Conservation (phyloP, 2,797 vertebrate species). For the Sphaeramia orbicularis region DNA sequence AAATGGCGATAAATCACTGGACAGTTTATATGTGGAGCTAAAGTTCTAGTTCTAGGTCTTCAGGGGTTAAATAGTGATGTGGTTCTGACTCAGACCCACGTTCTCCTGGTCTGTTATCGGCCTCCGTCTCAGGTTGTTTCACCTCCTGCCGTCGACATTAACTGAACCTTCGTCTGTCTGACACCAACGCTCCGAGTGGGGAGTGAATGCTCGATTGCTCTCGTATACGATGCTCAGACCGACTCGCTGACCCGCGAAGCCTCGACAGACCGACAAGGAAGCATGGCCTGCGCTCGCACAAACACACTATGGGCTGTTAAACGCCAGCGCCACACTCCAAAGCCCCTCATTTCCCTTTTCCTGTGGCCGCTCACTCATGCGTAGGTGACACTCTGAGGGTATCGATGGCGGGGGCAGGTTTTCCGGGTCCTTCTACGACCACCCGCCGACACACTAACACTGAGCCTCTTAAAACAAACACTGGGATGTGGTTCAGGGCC, state of each 20-base stretch:
- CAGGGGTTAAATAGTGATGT: no score
- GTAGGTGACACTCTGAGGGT: slow-evolving; percentile 62
- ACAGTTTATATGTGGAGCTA: no score
- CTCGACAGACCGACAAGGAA: slow-evolving; percentile 57
- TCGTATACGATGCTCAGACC: slow-evolving; percentile 35
- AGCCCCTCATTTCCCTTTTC: slow-evolving; percentile 81
- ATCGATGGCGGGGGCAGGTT: slow-evolving; percentile 58
- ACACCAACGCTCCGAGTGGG: slow-evolving; percentile 51
- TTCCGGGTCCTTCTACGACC: slow-evolving; percentile 18
- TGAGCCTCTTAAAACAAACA: not conserved
- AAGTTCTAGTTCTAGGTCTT: no score
- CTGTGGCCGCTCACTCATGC: slow-evolving; percentile 73
- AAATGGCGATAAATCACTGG: no score
- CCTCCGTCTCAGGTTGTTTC: slow-evolving; percentile 34
- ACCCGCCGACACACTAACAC: slow-evolving; percentile 22
- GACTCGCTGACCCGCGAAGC: slow-evolving; percentile 64
- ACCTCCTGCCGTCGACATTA: slow-evolving; percentile 45
- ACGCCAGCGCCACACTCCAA: slow-evolving; percentile 67
- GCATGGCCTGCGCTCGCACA: slow-evolving; percentile 24
- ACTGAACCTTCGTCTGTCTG: slow-evolving; percentile 48
- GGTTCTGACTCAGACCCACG: not conserved
- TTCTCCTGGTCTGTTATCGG: slow-evolving; percentile 17
- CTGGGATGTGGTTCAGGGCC: no score
- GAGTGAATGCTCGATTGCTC: slow-evolving; percentile 57
- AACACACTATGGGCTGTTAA: slow-evolving; percentile 35